Base-by-base conservation (phyloP, 2,797 vertebrate species). In the Thaleichthys pacificus region DNA sequence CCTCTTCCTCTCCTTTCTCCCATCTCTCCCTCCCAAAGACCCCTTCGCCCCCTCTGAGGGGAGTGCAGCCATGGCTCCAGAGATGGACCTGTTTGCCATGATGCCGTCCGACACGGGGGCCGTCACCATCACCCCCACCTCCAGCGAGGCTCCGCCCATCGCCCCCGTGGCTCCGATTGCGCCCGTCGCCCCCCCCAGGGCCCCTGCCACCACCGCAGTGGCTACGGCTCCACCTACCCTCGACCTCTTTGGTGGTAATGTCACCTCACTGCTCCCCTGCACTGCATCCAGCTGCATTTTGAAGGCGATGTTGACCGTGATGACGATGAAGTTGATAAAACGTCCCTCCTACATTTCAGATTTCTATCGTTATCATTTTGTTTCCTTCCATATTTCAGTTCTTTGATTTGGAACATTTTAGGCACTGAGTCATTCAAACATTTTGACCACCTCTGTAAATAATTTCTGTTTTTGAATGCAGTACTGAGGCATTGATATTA, bases 191-290 rank as follows among this genome's bases (percentile, higher is more conserved):
- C 22, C 78, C 66, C 70, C 81, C 1, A 42, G 38, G 38, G 38
- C 38, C 69, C 51, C 66, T 28, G 32, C 93, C 86, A 87, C 78
- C 38, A 71, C 78, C 82, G 87, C 94, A 86, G 89, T 89, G 82
- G 89, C 90, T 85, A 74, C 89, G 79, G 84, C 94, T 42, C 62
- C 92, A 73, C 95, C 95, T 89, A 93, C 95, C 93, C 95, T 98
- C 96, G 97, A 99, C 96, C 95, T 99, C 93, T 99, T 99, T 95
- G 96, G 97, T 95, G 96, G 97, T 99, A 99, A 94, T 90, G 95
- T 92, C 92, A 82, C 90, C 75, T 85, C 49, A 84, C 86, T 89
- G 49, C 69, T 74, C 86, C 79, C 89, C 47, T 83, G 81, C 80
- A 82, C 81, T 86, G 81, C 89, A 87, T 88, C 84, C 54, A 74